Evolutionary conservation across 2,888 invertebrate genomes (phyloP).

Genomic region (Doris montereyensis): DNA sequence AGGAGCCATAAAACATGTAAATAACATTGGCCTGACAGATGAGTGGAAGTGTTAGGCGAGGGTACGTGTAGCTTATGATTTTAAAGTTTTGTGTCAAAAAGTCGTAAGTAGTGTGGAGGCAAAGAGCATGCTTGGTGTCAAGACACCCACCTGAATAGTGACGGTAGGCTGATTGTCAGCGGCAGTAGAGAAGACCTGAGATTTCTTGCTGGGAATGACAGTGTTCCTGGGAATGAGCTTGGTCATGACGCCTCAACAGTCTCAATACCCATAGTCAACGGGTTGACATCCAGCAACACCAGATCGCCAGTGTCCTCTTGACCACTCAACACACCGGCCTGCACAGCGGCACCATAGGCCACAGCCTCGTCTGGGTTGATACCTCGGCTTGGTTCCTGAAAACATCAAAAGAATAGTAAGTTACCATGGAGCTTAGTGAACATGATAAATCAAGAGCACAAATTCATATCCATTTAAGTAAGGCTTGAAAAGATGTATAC

Average conservation of each 20-base stretch:
- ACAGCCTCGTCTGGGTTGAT: slow-evolving; percentile 99
- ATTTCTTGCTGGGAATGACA: slow-evolving; percentile 99
- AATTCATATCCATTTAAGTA: too few species aligned
- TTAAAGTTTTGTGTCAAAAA: too few species aligned
- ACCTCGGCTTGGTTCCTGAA: slow-evolving; percentile 93
- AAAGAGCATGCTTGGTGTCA: too few species aligned
- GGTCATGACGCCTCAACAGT: slow-evolving; percentile 99
- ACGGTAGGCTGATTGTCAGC: slow-evolving; percentile 99
- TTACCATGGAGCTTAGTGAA: too few species aligned
- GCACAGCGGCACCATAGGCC: slow-evolving; percentile 98
- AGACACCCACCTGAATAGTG: slow-evolving; percentile 83
- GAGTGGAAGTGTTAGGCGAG: too few species aligned
- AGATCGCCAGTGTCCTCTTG: slow-evolving; percentile 97
- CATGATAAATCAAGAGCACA: too few species aligned
- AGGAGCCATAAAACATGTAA: too few species aligned
- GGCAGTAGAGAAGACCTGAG: slow-evolving; percentile 99
- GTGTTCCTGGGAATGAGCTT: slow-evolving; percentile 98
- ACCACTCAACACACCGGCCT: slow-evolving; percentile 97
- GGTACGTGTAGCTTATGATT: too few species aligned
- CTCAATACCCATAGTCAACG: slow-evolving; percentile 99
- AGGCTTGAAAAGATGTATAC: too few species aligned
- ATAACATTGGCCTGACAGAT: too few species aligned
- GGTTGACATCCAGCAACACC: slow-evolving; percentile 97
- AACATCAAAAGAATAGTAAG: too few species aligned
- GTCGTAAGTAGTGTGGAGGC: too few species aligned